Conservation (phyloP, 2,797 vertebrate genomes). For the Scleropages formosus region DNA sequence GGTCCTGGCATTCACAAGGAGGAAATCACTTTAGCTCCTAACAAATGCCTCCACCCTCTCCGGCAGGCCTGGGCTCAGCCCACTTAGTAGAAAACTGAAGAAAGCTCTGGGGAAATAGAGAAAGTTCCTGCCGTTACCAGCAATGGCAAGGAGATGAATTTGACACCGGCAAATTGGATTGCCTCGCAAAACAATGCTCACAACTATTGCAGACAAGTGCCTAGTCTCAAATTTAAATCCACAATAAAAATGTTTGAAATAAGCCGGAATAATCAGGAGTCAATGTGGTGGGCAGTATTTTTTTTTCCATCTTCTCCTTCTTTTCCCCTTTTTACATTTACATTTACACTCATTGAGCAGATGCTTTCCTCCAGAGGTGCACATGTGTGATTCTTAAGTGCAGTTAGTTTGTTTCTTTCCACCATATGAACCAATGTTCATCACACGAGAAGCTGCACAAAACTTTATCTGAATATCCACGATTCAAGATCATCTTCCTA, state of each 20-base stretch:
- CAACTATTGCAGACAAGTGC: no score
- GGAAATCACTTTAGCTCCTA: constrained; percentile 57
- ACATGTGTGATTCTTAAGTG: no score
- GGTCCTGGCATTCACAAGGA: constrained; percentile 46
- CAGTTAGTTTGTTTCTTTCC: no score
- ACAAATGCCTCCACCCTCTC: constrained; percentile 44
- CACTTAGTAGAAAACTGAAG: constrained; percentile 62
- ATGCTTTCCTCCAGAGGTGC: constrained; percentile 9
- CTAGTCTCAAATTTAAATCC: neutral
- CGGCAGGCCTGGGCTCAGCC: constrained; percentile 56
- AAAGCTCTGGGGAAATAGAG: constrained; percentile 47
- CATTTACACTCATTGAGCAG: no score
- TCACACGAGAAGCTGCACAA: no score
- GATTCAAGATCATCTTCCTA: no score
- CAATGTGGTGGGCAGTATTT: neutral
- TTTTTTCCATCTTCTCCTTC: neutral
- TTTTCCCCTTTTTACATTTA: neutral
- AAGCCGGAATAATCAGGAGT: neutral
- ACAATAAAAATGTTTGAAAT: neutral
- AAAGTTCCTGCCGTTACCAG: constrained; percentile 21
- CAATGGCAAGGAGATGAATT: constrained; percentile 1
- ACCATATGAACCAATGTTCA: no score
- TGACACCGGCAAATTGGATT: constrained; percentile 22
- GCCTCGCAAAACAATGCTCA: neutral
- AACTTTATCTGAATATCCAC: no score